These are phyloP conservation scores for Rhynchophorus ferrugineus DNA, from an alignment of 1,140 invertebrate species.

Conservation along the genomic window DNA sequence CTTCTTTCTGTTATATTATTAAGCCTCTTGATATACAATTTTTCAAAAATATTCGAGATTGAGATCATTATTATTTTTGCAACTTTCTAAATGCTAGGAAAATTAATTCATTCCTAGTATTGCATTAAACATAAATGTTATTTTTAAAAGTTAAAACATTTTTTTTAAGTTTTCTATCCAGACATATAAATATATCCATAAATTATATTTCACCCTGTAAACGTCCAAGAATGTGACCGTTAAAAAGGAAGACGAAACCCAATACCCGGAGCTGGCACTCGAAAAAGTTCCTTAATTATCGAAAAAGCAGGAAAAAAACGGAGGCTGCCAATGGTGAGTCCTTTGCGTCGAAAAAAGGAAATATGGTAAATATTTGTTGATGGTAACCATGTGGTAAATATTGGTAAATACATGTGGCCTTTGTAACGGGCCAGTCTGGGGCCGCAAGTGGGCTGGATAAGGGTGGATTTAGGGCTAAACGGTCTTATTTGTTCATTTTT, in stretches of 20 bases:
- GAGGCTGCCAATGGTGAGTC: neutral
- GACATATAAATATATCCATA: too few relatives aligned
- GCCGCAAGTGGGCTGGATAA: slow-evolving; percentile 16
- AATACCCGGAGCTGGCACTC: slow-evolving; percentile 11
- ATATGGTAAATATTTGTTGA: slow-evolving; percentile 28
- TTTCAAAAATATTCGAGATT: too few relatives aligned
- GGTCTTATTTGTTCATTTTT: slow-evolving; percentile 20
- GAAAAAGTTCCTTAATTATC: slow-evolving; percentile 19
- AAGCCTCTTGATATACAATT: too few relatives aligned
- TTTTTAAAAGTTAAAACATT: too few relatives aligned
- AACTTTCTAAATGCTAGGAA: too few relatives aligned
- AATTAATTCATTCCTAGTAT: too few relatives aligned
- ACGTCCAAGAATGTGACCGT: neutral
- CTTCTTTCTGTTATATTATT: too few relatives aligned
- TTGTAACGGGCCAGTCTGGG: slow-evolving; percentile 31
- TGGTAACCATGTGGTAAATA: slow-evolving; percentile 37
- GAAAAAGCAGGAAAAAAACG: slow-evolving; percentile 8
- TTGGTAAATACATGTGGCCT: slow-evolving; percentile 38
- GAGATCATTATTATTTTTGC: too few relatives aligned
- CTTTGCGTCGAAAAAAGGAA: slow-evolving; percentile 5
- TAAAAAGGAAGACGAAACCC: slow-evolving; percentile 19
- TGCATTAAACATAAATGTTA: too few relatives aligned
- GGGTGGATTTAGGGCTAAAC: slow-evolving; percentile 19
- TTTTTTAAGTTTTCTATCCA: too few relatives aligned
- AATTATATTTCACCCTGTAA: slow-evolving; percentile 5